Conservation (phyloP, 2,797 vertebrate genomes). For the Lepus townsendii region DNA sequence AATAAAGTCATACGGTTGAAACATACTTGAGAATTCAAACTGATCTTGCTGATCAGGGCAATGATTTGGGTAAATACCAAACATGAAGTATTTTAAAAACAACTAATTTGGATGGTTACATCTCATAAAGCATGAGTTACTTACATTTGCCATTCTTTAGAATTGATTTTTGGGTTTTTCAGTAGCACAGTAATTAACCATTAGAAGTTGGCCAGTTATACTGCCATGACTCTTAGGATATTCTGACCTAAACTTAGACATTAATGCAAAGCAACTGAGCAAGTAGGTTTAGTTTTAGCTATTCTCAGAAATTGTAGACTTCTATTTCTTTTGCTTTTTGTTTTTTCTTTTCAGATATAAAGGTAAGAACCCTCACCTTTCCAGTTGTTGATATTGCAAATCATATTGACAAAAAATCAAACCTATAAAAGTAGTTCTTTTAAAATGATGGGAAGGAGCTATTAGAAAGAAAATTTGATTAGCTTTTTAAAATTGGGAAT, state of each 20-base stretch:
- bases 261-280: neutral
- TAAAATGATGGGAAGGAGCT: neutral
- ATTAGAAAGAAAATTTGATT: neutral
- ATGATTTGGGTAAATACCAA: neutral
- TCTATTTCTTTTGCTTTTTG: neutral
- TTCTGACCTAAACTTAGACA: neutral
- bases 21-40: neutral
- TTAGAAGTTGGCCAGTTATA: neutral
- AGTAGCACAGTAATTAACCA: neutral
- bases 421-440: neutral
- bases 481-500: neutral
- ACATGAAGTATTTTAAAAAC: neutral
- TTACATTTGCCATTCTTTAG: neutral
- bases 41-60: neutral
- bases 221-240: neutral
- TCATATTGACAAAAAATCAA: neutral
- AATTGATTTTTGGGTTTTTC: neutral
- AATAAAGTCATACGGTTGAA: constrained; percentile 9
- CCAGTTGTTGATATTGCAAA: neutral
- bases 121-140: neutral
- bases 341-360: neutral
- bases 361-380: neutral
- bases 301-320: neutral
- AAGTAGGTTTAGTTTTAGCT: neutral
- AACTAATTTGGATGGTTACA: neutral